Evolutionary conservation across 1,140 invertebrate genomes (phyloP), one percentile per base, ranked within the genome.

Genomic region (Thalassaphorura encarpata): DNA sequence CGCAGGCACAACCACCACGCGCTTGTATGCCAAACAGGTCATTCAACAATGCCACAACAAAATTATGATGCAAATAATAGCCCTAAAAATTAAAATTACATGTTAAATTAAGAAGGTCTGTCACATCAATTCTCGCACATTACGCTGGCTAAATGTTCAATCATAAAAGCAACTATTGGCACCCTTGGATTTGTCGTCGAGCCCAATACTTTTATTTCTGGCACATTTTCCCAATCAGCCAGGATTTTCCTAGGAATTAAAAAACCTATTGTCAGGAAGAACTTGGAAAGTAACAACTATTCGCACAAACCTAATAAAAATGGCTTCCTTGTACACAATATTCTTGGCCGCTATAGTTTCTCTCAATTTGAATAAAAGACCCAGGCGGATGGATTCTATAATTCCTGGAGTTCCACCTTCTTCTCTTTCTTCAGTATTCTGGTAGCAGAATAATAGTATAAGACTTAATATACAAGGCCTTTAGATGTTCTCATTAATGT

Each of bases 21-120:
- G 85, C 84, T 72, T 94, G 90, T 40, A 95, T 89, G 0, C 91
- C 91, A 69, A 91, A 94, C 11, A 95, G 78, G 68, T 95, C 91
- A 66, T 94, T 95, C 2, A 95, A 76, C 1, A 94, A 75, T 2
- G 87, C 83, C 64, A 83, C 84, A 0, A 93, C 81, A 71, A 89
- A 94, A 71, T 93, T 93, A 67, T 93, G 87, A 71, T 95, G 91
- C 0, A 94, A 78, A 67, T 86, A 91, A 2, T 81, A 81, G 3
- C 85, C 85, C 49, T 64, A 26, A 47, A 27, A 21, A 43, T 11
- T 6, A 24, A 41, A 21, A 49, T 52, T 28, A 51, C 26, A 15
- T 45, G 29, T 8, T 5, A 52, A 3, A n/a, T n/a, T n/a, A n/a
- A n/a, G n/a, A n/a, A n/a, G n/a, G n/a, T n/a, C n/a, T n/a, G n/a